Percentiles rank a stretch among this genome's conserved stretches.
Evolutionary conservation across 2,113 vertebrate genomes (phyloP).

Genomic region (Balaenoptera acutorostrata): DNA sequence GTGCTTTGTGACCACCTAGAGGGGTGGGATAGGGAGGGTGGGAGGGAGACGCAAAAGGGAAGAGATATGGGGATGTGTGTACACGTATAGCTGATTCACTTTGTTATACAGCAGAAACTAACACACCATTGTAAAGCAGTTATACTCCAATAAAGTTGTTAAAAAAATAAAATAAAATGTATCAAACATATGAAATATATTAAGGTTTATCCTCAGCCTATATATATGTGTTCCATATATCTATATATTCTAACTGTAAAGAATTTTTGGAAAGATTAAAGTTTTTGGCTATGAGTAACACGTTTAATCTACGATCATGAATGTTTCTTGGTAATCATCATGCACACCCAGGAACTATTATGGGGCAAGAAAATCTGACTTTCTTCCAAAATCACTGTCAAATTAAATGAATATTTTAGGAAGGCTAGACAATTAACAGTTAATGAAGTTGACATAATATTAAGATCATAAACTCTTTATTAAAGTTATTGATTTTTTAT

Average conservation of each 20-base stretch:
- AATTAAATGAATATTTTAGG: not conserved
- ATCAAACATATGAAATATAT: not conserved
- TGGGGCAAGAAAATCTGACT: not conserved
- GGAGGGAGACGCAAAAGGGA: too few species aligned
- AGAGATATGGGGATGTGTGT: too few species aligned
- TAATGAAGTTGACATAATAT: not conserved
- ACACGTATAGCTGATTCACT: too few species aligned
- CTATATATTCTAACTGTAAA: not conserved
- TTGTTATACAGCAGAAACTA: too few species aligned
- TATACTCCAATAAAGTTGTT: too few species aligned
- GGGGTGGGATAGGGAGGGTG: too few species aligned
- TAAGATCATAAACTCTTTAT: not conserved
- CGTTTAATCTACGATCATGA: not conserved
- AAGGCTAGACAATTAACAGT: not conserved
- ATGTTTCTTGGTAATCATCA: not conserved
- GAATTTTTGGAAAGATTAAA: not conserved
- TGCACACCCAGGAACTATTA: not conserved
- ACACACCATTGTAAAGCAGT: too few species aligned
- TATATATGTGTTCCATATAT: not conserved
- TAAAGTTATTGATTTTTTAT: not conserved
- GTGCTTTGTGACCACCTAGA: too few species aligned
- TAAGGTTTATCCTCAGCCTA: not conserved
- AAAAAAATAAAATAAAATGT: not conserved
- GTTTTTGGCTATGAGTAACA: not conserved
- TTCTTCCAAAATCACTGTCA: not conserved